Base-by-base conservation (phyloP, 2,797 vertebrate species). In the Sparus aurata region DNA sequence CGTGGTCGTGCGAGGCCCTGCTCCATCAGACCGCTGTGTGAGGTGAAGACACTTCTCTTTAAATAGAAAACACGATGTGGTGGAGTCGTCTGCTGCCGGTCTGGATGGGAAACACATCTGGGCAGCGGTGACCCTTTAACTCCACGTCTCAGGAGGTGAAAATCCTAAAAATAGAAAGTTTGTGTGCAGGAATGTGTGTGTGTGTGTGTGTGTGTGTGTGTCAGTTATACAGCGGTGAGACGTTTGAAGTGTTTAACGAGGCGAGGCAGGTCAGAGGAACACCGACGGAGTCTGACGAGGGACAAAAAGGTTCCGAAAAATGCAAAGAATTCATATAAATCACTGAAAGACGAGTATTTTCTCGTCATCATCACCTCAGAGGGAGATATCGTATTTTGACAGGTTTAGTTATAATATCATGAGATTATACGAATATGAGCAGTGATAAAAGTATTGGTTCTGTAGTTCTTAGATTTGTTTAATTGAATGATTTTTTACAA, bases 101-200 rank as follows among this genome's bases (percentile, higher is more conserved):
- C 64, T 52, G 77, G 12, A 54, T 74, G 67, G 80, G 74, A 87
- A 83, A 85, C 83, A 89, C 91, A 93, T 91, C 87, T 91, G 90
- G 82, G 13, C 46, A 3, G 63, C 38, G 8, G 64, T 23, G 84
- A 89, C 79, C 85, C 68, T 69, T 57, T 13, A 16, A 30, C 60
- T 46, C 18, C 23, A 52, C 34, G 18, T 45, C 62, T 66, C 62
- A 5, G 2, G 25, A 16, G 59, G 74, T 41, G n/a, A 45, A 63
- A 3, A 23, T 3, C 22, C 75, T 72, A 72, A 66, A 72, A 78
- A 78, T 78, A 78, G 66, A 55, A n/a, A 0, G 23, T 12, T 3
- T 10, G 50, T 46, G 53, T 30, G 45, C 16, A 25, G 23, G 68
- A 53, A 53, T 68, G 64, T 68, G 57, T 47, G 61, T 60, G 43